phyloP scores from a whole-genome alignment of 2,113 vertebrate genomes.

The Onychostoma macrolepis region DNA sequence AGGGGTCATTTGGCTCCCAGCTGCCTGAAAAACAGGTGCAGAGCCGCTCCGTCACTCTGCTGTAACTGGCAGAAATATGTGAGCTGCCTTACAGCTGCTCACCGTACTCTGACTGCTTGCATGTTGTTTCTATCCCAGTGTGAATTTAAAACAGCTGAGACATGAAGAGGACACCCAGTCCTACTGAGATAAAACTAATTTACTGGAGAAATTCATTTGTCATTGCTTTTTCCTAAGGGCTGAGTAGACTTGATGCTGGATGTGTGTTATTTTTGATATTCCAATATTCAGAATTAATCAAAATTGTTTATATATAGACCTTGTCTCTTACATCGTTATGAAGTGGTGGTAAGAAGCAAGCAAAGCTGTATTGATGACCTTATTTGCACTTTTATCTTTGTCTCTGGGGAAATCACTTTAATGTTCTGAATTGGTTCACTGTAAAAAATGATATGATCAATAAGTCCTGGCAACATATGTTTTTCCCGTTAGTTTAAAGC shows the following conservation, averaged over 20 bases:
- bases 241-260: neutral
- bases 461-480: neutral
- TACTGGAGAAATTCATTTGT: neutral
- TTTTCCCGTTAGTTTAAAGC: neutral
- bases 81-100: constrained; percentile 18
- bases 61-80: constrained; percentile 12
- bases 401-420: no score
- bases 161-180: neutral
- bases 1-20: constrained; percentile 14
- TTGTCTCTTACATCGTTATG: neutral
- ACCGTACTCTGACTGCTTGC: neutral
- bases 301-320: neutral
- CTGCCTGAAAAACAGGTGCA: constrained; percentile 28
- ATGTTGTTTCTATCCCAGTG: neutral
- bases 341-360: neutral
- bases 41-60: neutral
- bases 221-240: neutral
- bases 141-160: constrained; percentile 33
- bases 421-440: neutral
- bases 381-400: neutral
- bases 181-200: neutral
- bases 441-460: neutral
- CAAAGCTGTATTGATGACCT: neutral
- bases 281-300: neutral
- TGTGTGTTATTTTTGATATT: neutral